A percentile compares a stretch with the other conserved stretches of the same genome.
Conservation (phyloP, 2,888 invertebrate genomes). For the Papilio protenor region DNA sequence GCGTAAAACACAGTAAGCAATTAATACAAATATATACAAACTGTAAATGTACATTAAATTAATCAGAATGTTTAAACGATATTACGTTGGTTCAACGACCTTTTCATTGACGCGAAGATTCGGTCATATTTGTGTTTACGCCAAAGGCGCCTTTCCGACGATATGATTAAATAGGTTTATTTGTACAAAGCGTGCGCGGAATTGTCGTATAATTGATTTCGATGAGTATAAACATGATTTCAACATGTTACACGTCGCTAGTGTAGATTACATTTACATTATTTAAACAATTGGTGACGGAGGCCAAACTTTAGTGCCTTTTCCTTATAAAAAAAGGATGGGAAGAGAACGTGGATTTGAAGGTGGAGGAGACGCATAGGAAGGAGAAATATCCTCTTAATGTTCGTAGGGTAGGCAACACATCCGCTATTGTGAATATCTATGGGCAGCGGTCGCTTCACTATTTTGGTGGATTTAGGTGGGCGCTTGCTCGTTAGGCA, state of each 20-base stretch:
- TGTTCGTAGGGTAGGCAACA: no score
- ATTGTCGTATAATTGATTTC: neutral
- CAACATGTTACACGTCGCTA: neutral
- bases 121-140: slow-evolving; percentile 27
- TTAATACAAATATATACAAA: neutral
- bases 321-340: no score
- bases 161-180: slow-evolving; percentile 25
- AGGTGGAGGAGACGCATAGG: no score
- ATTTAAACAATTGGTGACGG: no score
- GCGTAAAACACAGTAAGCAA: neutral
- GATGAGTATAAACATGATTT: neutral
- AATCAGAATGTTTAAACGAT: slow-evolving; percentile 4
- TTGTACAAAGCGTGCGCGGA: slow-evolving; percentile 25
- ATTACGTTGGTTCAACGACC: slow-evolving; percentile 16
- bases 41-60: neutral
- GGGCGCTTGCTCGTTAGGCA: no score
- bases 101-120: slow-evolving; percentile 22
- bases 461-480: no score
- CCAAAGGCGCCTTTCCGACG: slow-evolving; percentile 21
- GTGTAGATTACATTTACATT: neutral
- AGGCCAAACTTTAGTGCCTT: no score
- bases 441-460: no score
- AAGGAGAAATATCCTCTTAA: no score
- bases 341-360: no score
- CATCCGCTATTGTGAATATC: no score